Evolutionary conservation across 2,797 vertebrate genomes (phyloP), one percentile per base, ranked within the genome.

Genomic region (Chromobotia macracanthus): DNA sequence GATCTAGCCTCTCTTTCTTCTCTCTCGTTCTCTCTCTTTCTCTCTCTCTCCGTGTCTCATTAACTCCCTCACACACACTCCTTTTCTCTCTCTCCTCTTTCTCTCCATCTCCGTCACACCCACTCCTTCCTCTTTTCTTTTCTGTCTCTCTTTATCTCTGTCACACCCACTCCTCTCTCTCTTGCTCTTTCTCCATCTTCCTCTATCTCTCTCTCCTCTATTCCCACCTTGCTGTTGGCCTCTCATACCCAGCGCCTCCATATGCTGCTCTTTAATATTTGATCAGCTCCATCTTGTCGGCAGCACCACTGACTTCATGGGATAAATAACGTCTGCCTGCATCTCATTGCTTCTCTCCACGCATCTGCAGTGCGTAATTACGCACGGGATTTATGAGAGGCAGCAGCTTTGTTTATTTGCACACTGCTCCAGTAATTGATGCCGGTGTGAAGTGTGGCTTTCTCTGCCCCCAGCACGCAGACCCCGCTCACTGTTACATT

Each of bases 251-350:
- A 89, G 35, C 55, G 76, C 89, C 86, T 89, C 94, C 93, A 92
- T 93, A 94, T 94, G 93, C 91, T 90, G 50, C 79, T 90, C 87
- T 94, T 95, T 95, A 95, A 95, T 95, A 94, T 95, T 95, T 95
- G 93, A 95, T 94, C 92, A 93, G 91, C 91, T 91, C 91, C 93
- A 91, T 93, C 93, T 93, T 92, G 89, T 92, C 93, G 90, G 92
- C 92, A 92, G 88, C 89, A 90, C 87, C 91, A 90, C 91, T 91
- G 90, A 92, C 92, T 92, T 94, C 92, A 92, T 93, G 92, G 94
- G 93, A 94, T 94, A 94, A 95, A 94, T 94, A 94, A 94, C 93
- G 92, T 91, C 88, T 93, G 92, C 91, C 88, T 87, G 89, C 4
- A 85, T 92, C 87, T 90, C 92, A 93, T 93, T 66, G 65, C 60